These are phyloP conservation scores for Penaeus vannamei DNA, from an alignment of 1,140 invertebrate species.

Conservation along the genomic window DNA sequence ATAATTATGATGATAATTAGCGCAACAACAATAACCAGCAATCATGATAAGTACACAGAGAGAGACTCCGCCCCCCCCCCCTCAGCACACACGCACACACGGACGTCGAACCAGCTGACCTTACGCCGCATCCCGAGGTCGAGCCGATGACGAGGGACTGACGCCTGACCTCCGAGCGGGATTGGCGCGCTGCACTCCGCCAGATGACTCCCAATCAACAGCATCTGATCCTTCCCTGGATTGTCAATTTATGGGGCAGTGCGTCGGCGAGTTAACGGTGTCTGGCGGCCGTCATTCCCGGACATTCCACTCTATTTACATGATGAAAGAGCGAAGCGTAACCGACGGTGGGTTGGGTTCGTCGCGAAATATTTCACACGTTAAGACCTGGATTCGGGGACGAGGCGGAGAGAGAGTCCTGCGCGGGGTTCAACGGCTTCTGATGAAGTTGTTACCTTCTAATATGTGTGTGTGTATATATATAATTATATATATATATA, in stretches of 20 bases:
- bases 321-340: too few species aligned
- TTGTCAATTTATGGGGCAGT: too few species aligned
- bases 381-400: background rate
- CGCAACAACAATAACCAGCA: too few species aligned
- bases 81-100: background rate
- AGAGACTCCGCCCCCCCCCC: background rate
- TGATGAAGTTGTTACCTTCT: too few species aligned
- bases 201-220: background rate
- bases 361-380: background rate
- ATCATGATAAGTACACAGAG: background rate
- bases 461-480: too few species aligned
- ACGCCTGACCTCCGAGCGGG: background rate
- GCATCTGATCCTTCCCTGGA: too few species aligned
- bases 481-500: too few species aligned
- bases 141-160: background rate
- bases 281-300: too few species aligned
- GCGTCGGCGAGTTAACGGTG: too few species aligned
- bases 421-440: too few species aligned
- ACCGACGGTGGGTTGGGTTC: background rate
- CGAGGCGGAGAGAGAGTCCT: background rate
- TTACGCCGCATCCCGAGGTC: background rate
- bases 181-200: background rate
- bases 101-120: background rate
- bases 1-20: background rate
- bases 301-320: too few species aligned